Evolutionary conservation across 2,888 invertebrate genomes (phyloP), one percentile per base, ranked within the genome.

Genomic region (Dolomedes plantarius): DNA sequence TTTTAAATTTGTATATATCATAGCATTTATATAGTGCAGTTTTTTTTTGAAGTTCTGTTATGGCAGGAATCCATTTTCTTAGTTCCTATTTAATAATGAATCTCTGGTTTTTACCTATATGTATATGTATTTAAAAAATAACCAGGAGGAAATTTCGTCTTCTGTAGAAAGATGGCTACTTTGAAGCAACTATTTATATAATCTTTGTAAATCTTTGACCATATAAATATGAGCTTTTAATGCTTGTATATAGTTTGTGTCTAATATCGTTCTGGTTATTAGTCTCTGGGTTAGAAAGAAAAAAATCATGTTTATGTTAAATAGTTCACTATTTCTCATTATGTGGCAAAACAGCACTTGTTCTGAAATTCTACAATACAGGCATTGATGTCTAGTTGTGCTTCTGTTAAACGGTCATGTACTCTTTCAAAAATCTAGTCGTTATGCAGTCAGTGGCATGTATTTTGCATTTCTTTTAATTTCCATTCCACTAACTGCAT

Each of bases 1-100:
- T 83, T 73, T 72, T 67, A 56, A 78, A 36, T 67, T 67, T 85
- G 77, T 85, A 77, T 77, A 69, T 83, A 77, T 64, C 41, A 46
- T 32, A 71, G 50, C 56, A 71, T 78, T 64, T 73, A 56, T 36
- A 67, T 56, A 67, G 83, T 67, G 64, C 77, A 77, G 82, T 65
- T 72, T n/a, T 65, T 72, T n/a, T 80, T 56, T 68, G 13, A 29
- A 73, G 46, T 69, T 82, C 64, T 78, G 73, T 76, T 31, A 73
- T 68, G 32, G 71, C 36, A 50, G 71, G 41, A 76, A 69, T 41
- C 76, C 39, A 72, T 77, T 77, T 41, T 72, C 72, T 72, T 85
- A 85, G 83, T 85, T 85, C 83, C 83, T 85, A 85, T 85, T 72
- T 85, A 65, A 85, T 56, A 77, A 64, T 75, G 28, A 68, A 62